Evolutionary conservation across 2,888 invertebrate species (phyloP).

Genomic region (Folsomia candida): DNA sequence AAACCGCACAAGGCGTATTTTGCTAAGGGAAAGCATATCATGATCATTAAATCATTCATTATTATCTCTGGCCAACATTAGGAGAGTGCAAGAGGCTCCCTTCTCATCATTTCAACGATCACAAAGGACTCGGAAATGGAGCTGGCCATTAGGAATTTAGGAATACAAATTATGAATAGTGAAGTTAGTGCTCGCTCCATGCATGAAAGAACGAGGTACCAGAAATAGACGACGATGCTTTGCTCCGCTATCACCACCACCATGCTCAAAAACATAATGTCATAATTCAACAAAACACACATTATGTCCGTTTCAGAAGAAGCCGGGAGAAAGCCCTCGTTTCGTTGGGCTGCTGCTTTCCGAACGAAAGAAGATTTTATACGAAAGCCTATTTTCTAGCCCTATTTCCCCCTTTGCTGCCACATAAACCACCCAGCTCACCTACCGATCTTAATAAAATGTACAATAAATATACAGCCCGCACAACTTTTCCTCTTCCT

Average conservation of each 20-base stretch:
- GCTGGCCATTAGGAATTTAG: conserved; percentile 18
- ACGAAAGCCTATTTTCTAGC: too few relatives aligned
- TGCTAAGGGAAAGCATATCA: background rate
- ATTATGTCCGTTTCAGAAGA: background rate
- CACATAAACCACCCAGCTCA: background rate
- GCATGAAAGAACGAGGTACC: too few relatives aligned
- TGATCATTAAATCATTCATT: conserved; percentile 17
- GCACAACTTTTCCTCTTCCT: background rate
- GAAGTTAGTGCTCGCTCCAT: too few relatives aligned
- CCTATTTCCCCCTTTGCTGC: background rate
- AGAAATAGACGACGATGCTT: too few relatives aligned
- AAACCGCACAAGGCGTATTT: background rate
- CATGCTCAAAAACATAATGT: conserved; percentile 1
- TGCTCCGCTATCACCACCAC: too few relatives aligned
- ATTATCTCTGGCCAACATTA: conserved; percentile 2
- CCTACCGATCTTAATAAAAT: background rate
- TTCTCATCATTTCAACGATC: background rate
- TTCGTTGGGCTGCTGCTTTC: too few relatives aligned
- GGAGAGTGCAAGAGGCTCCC: background rate
- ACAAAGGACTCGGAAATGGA: background rate
- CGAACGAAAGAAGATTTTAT: too few relatives aligned
- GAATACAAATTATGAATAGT: conserved; percentile 20
- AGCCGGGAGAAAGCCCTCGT: too few relatives aligned
- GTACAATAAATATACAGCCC: background rate
- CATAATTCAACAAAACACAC: conserved; percentile 8